phyloP scores from a whole-genome alignment of 2,888 invertebrate species.

The Formica aserva region DNA sequence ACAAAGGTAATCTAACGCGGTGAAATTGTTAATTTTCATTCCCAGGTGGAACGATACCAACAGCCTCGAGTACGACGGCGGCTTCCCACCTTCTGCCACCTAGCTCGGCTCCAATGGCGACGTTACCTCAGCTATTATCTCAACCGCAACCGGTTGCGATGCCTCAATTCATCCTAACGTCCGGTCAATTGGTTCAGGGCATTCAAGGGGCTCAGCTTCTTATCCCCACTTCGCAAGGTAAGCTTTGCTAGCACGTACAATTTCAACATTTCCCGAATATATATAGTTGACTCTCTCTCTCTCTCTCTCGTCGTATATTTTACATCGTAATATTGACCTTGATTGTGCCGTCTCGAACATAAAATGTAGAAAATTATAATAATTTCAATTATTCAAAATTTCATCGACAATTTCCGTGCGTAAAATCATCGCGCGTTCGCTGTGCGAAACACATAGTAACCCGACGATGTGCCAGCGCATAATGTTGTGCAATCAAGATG shows the following conservation, averaged over 20 bases:
- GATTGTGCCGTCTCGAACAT: not conserved
- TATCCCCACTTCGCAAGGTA: slow-evolving; percentile 98
- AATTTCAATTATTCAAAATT: slow-evolving; percentile 33
- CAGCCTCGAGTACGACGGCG: slow-evolving; percentile 84
- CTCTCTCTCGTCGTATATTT: not conserved
- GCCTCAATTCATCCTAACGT: slow-evolving; percentile 96
- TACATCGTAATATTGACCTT: not conserved
- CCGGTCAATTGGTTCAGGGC: slow-evolving; percentile 96
- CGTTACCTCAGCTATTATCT: slow-evolving; percentile 88
- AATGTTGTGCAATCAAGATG: slow-evolving; percentile 84
- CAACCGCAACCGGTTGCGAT: slow-evolving; percentile 90
- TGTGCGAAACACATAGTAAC: not conserved
- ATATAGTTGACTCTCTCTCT: not conserved
- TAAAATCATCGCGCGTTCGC: slow-evolving; percentile 23
- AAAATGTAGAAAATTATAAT: slow-evolving; percentile 15
- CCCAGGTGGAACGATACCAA: slow-evolving; percentile 83
- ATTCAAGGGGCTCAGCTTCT: slow-evolving; percentile 97
- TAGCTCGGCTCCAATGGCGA: slow-evolving; percentile 87
- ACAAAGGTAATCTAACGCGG: slow-evolving; percentile 19
- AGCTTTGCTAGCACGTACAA: slow-evolving; percentile 34
- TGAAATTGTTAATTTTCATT: slow-evolving; percentile 55
- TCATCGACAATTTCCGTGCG: slow-evolving; percentile 34
- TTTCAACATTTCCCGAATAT: not conserved
- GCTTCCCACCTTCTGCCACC: slow-evolving; percentile 82
- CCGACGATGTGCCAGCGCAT: slow-evolving; percentile 78